Conservation (phyloP, 2,888 invertebrate genomes). For the Galerucella pusilla region DNA sequence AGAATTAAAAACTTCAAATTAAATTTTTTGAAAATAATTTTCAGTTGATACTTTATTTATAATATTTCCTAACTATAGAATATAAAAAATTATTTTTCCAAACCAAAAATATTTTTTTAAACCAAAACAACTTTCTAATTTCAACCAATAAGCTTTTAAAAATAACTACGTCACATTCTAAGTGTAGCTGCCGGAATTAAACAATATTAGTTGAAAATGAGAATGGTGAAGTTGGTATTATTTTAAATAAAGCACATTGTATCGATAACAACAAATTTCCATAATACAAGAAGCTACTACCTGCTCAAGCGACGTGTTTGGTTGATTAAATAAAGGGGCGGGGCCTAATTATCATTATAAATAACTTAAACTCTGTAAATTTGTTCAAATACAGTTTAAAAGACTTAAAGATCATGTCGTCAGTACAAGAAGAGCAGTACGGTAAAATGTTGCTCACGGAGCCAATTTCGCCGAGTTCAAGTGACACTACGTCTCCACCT, state of each 20-base stretch:
- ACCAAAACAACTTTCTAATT: not conserved
- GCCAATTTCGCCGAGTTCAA: slow-evolving; percentile 35
- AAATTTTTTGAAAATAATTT: no score
- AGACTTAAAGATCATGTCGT: slow-evolving; percentile 16
- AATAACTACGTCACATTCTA: not conserved
- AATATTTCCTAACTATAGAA: no score
- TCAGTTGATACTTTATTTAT: no score
- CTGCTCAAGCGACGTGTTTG: slow-evolving; percentile 8
- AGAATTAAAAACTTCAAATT: no score
- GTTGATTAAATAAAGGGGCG: slow-evolving; percentile 15
- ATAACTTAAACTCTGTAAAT: slow-evolving; percentile 23
- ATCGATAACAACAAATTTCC: slow-evolving; percentile 1
- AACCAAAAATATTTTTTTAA: no score
- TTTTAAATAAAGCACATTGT: not conserved
- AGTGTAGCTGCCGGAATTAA: not conserved
- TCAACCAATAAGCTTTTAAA: not conserved
- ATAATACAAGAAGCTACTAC: slow-evolving; percentile 2
- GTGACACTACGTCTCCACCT: slow-evolving; percentile 31
- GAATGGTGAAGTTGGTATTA: not conserved
- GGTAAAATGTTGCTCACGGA: slow-evolving; percentile 28
- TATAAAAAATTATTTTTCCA: no score
- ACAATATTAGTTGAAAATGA: not conserved
- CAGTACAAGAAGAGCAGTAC: slow-evolving; percentile 26
- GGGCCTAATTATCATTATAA: slow-evolving; percentile 26
- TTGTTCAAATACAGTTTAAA: slow-evolving; percentile 16